phyloP scores from a whole-genome alignment of 2,797 vertebrate genomes.

The Alca torda region DNA sequence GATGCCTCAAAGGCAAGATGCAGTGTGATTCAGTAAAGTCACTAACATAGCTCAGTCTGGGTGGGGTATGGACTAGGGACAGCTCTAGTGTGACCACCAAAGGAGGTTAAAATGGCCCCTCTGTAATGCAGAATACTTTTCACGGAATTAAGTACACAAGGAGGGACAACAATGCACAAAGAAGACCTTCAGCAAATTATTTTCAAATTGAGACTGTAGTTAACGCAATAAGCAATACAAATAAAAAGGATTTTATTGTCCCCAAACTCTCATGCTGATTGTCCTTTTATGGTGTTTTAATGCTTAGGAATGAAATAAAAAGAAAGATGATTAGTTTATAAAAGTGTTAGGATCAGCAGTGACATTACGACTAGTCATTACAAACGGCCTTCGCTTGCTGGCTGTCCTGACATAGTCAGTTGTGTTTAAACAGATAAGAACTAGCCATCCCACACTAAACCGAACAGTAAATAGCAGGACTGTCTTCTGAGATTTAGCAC shows the following conservation, averaged over 20 bases:
- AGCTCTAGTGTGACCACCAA: background rate
- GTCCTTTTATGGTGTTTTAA: background rate
- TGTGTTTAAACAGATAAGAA: slow-evolving; percentile 38
- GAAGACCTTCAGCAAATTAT: background rate
- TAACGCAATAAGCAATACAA: slow-evolving; percentile 10
- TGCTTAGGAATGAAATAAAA: background rate
- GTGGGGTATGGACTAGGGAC: too few species aligned
- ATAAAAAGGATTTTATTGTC: background rate
- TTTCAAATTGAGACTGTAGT: background rate
- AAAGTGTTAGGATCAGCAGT: background rate
- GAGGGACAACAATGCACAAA: background rate
- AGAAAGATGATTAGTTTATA: background rate
- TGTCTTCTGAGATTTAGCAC: slow-evolving; percentile 38
- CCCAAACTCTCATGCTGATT: background rate
- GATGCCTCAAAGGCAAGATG: background rate
- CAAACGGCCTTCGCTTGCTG: background rate
- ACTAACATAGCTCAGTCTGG: background rate
- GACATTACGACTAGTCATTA: background rate
- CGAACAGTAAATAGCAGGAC: slow-evolving; percentile 26
- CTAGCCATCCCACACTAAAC: background rate
- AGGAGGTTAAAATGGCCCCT: background rate
- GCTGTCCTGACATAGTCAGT: background rate
- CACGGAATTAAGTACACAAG: background rate
- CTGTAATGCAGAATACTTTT: background rate
- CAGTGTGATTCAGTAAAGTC: background rate